Base-by-base conservation (phyloP, 2,113 vertebrate genomes). In the Rana temporaria region DNA sequence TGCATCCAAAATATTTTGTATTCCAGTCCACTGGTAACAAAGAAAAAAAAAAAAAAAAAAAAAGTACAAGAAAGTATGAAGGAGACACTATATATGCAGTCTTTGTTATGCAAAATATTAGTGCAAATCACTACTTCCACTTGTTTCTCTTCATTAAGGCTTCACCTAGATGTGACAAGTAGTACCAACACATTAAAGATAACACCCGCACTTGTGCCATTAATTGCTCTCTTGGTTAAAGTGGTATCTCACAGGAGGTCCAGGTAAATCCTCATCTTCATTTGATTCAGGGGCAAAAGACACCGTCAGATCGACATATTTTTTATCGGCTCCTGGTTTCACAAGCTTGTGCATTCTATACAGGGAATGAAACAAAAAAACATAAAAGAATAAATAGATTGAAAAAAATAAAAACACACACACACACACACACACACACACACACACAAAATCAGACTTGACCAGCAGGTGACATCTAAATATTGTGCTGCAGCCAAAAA, bases 281-380 rank as follows among this genome's bases (percentile, higher is more conserved):
- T 98, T 96, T 2, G 86, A 87, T 87, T 98, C 98, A 9, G 98
- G 96, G 62, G 97, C 95, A 87, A 99, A 99, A 0, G 98, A 99
- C 56, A 99, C 94, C 0, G 97, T 99, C 85, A 99, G 95, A 89
- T 99, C 98, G 24, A 99, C 96, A 0, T 99, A 99, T 78, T 95
- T 96, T 85, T 96, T 95, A 84, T 95, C 96, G 75, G 90, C 87
- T 74, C 96, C 95, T 57, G 97, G 96, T 86, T 98, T 99, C 88
- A 99, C 96, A 86, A 99, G 94, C 87, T 99, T 99, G 87, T 97
- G 96, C 98, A 99, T 99, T 90, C 98, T 99, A 88, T 17, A 87
- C 80, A 75, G 86, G 82, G 56, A 90, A 89, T 64, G 3, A 56
- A 90, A 85, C 15, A 42, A 60, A 15, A 65, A 52, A 69, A n/a